phyloP scores from a whole-genome alignment of 2,888 invertebrate species.

The Drosophila barbarae region DNA sequence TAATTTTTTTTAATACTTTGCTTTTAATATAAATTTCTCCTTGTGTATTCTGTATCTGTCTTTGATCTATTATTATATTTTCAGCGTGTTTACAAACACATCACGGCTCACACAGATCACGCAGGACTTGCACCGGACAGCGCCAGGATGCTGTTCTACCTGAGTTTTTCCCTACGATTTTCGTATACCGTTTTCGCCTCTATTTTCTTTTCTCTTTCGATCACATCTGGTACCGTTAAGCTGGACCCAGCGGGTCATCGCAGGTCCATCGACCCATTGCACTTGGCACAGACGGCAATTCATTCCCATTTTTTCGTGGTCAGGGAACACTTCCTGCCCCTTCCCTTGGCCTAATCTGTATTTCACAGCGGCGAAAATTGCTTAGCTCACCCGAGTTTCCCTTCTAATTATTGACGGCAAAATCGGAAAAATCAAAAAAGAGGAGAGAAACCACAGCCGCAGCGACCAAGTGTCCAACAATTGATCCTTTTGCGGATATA shows the following conservation, averaged over 20 bases:
- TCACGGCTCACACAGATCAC: slow-evolving; percentile 50
- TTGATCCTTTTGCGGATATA: slow-evolving; percentile 62
- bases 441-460: slow-evolving; percentile 39
- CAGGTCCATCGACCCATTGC: slow-evolving; percentile 41
- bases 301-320: slow-evolving; percentile 41
- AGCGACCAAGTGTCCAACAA: slow-evolving; percentile 34
- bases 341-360: slow-evolving; percentile 24
- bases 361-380: slow-evolving; percentile 45
- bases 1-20: not conserved
- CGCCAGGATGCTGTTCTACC: slow-evolving; percentile 34
- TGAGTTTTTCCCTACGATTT: not conserved
- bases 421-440: slow-evolving; percentile 26
- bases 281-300: slow-evolving; percentile 68
- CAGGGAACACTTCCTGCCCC: slow-evolving; percentile 63
- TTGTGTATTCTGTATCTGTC: slow-evolving; percentile 48
- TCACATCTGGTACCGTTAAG: slow-evolving; percentile 69
- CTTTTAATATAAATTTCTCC: not conserved
- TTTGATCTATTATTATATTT: slow-evolving; percentile 72
- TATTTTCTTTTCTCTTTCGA: slow-evolving; percentile 2
- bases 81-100: slow-evolving; percentile 71
- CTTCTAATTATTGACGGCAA: slow-evolving; percentile 41
- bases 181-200: not conserved
- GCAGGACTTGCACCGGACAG: slow-evolving; percentile 22
- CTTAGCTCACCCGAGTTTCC: slow-evolving; percentile 39
- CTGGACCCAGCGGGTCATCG: slow-evolving; percentile 55